A percentile compares a stretch with the other conserved stretches of the same genome.
phyloP scores from a whole-genome alignment of 2,113 vertebrate genomes.

The Mohoua ochrocephala region DNA sequence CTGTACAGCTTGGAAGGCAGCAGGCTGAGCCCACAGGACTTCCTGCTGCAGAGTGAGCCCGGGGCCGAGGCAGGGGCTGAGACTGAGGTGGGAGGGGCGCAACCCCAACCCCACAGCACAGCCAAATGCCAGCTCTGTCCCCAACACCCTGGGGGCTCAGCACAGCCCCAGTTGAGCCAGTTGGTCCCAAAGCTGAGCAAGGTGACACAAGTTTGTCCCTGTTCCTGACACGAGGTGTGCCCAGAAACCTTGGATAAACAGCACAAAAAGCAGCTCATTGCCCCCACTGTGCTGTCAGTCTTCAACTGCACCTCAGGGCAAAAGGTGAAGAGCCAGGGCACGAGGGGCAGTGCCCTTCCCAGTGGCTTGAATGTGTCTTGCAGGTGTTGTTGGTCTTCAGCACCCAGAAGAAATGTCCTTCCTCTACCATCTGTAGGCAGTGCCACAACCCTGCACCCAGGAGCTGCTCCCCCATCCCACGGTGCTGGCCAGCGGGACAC shows the following conservation, averaged over 20 bases:
- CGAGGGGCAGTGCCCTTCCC: not conserved
- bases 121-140: not conserved
- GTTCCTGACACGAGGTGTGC: not conserved
- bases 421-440: not conserved
- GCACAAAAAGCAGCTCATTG: not conserved
- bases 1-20: not conserved
- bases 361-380: rapidly evolving
- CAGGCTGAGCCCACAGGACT: not conserved
- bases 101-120: not conserved
- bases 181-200: rapidly evolving
- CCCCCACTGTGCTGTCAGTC: rapidly evolving
- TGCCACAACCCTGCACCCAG: rapidly evolving
- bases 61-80: not conserved
- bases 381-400: not conserved
- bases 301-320: rapidly evolving
- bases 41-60: not conserved
- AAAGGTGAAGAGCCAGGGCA: rapidly evolving
- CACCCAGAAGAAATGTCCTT: not conserved
- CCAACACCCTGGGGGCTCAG: not conserved
- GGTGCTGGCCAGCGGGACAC: rapidly evolving
- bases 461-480: not conserved
- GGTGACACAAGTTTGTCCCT: too few species aligned
- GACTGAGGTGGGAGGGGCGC: not conserved
- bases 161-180: not conserved
- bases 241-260: not conserved